phyloP scores from a whole-genome alignment of 2,113 vertebrate genomes.

The Cynopterus brachyotis region DNA sequence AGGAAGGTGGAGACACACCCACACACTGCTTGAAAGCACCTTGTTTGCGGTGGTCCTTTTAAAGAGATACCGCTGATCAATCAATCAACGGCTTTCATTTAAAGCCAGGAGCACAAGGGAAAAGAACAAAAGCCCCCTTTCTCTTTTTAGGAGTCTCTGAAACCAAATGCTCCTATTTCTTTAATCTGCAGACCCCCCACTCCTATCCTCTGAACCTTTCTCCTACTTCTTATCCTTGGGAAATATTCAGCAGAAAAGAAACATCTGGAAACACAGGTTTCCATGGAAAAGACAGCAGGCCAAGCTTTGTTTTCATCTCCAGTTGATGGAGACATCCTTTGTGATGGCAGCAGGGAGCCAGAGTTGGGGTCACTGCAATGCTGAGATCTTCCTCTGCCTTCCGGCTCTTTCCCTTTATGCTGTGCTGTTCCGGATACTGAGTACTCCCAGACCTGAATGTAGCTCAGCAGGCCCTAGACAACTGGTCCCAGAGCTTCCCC shows the following conservation, averaged over 20 bases:
- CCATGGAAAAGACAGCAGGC: conserved; percentile 52
- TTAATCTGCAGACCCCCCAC: not conserved
- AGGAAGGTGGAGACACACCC: conserved; percentile 8
- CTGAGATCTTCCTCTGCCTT: not conserved
- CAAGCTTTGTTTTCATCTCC: conserved; percentile 19
- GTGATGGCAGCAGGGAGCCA: not conserved
- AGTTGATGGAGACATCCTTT: not conserved
- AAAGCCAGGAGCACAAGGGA: not conserved
- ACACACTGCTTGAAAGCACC: not conserved
- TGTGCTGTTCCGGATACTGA: not conserved
- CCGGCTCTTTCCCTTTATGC: not conserved
- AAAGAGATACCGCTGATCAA: not conserved
- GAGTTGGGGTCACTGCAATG: accelerated
- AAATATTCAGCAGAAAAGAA: conserved; percentile 16
- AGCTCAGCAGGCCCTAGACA: not conserved
- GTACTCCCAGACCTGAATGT: not conserved
- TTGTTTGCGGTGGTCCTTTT: not conserved
- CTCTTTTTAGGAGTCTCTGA: conserved; percentile 9
- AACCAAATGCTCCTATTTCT: not conserved
- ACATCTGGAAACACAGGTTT: conserved; percentile 60
- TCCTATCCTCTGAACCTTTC: not conserved
- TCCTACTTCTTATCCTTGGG: not conserved
- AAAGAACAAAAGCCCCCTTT: conserved; percentile 25
- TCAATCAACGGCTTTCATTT: not conserved
- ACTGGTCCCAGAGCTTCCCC: not conserved